Evolutionary conservation across 2,888 invertebrate species (phyloP).

Genomic region (Fabriciana adippe): DNA sequence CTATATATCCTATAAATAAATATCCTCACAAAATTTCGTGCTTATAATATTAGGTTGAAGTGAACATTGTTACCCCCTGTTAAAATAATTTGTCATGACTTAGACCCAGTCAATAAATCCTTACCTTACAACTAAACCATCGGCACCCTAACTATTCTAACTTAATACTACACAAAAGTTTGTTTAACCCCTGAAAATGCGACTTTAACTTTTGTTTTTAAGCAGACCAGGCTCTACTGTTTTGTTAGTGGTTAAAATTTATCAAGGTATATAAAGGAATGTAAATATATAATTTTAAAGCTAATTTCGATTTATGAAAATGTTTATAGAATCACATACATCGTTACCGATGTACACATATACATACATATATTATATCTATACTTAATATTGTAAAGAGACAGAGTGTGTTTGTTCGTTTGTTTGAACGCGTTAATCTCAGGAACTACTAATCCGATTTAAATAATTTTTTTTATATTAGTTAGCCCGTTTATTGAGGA

Average conservation of each 20-base stretch:
- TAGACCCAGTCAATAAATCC: constrained; percentile 12
- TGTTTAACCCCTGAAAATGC: constrained; percentile 20
- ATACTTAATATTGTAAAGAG: too few relatives aligned
- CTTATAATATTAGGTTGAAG: not conserved
- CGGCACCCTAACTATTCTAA: constrained; percentile 14
- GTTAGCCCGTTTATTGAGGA: too few relatives aligned
- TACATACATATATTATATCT: too few relatives aligned
- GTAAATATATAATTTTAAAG: not conserved
- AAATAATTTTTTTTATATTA: too few relatives aligned
- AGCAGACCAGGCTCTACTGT: constrained; percentile 14
- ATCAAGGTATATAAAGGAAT: not conserved
- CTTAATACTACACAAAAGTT: constrained; percentile 21
- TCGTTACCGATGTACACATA: too few relatives aligned
- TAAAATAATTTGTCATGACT: constrained; percentile 19
- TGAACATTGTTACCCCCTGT: constrained; percentile 1
- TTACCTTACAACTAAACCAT: constrained; percentile 10
- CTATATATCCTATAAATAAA: not conserved
- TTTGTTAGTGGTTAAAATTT: constrained; percentile 7
- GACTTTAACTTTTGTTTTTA: constrained; percentile 23
- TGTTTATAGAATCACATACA: too few relatives aligned
- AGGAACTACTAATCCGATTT: too few relatives aligned
- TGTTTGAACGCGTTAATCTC: too few relatives aligned
- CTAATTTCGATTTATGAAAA: not conserved
- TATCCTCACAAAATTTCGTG: not conserved
- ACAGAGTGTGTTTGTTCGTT: too few relatives aligned